Evolutionary conservation across 2,888 invertebrate genomes (phyloP).

Genomic region (Saturnia japonica): DNA sequence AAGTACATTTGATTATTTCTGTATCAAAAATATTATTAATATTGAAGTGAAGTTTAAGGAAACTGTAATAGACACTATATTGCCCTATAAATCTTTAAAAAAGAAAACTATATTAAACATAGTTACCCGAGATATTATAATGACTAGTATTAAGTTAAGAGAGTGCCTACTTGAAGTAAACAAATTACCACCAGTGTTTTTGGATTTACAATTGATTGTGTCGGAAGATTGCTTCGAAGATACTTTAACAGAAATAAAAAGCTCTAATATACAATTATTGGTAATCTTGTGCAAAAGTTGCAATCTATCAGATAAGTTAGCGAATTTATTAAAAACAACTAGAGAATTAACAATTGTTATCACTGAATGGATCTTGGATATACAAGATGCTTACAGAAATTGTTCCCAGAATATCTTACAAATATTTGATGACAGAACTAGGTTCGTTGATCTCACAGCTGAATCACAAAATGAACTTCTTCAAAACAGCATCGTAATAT

Average conservation of each 20-base stretch:
- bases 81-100: background rate
- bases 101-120: background rate
- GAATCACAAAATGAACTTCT: constrained; percentile 20
- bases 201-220: constrained; percentile 28
- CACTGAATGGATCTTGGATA: constrained; percentile 1
- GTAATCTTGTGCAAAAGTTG: constrained; percentile 7
- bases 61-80: background rate
- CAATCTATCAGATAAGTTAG: constrained; percentile 7
- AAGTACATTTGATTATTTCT: constrained; percentile 14
- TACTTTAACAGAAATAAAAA: constrained; percentile 14
- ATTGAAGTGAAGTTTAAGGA: background rate
- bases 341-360: constrained; percentile 3
- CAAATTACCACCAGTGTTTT: constrained; percentile 7
- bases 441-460: constrained; percentile 6
- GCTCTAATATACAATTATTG: constrained; percentile 1
- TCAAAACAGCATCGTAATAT: constrained; percentile 2
- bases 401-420: background rate
- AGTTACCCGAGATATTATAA: constrained; percentile 25
- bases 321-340: background rate
- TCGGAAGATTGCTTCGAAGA: constrained; percentile 25
- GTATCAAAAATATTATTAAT: background rate
- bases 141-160: constrained; percentile 29
- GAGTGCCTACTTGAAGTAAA: constrained; percentile 25
- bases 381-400: background rate
- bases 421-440: constrained; percentile 5